Conservation (phyloP, 2,888 invertebrate species). For the Mantis religiosa region DNA sequence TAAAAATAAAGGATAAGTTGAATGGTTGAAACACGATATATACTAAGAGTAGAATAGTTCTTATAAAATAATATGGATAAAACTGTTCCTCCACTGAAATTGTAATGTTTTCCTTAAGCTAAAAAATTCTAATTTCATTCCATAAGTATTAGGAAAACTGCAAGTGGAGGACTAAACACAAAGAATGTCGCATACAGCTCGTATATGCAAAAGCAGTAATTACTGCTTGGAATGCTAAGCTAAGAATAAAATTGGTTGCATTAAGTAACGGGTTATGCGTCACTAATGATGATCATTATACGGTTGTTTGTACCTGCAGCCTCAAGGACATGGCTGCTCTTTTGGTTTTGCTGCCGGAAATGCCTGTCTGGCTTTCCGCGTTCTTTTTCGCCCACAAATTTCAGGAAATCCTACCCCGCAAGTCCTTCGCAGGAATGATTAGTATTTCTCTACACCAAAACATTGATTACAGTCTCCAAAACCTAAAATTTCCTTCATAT, state of each 20-base stretch:
- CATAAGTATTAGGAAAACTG: no score
- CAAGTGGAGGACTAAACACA: no score
- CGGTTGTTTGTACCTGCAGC: background rate
- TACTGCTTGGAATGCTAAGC: background rate
- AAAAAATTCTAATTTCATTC: no score
- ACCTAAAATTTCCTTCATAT: background rate
- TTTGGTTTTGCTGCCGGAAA: background rate
- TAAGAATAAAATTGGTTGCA: background rate
- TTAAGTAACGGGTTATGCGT: background rate
- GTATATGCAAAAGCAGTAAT: background rate
- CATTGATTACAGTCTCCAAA: background rate
- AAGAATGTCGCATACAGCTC: background rate
- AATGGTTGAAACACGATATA: no score
- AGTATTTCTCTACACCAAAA: background rate
- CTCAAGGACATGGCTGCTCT: background rate
- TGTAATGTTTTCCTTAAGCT: no score
- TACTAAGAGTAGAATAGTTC: no score
- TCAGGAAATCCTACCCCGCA: background rate
- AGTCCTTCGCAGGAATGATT: background rate
- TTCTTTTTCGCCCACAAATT: background rate
- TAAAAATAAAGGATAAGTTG: no score
- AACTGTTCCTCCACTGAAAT: no score
- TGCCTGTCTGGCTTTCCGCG: background rate
- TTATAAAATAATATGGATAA: no score
- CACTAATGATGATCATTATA: background rate